Evolutionary conservation across 2,797 vertebrate species (phyloP).

Genomic region (Allobates femoralis): DNA sequence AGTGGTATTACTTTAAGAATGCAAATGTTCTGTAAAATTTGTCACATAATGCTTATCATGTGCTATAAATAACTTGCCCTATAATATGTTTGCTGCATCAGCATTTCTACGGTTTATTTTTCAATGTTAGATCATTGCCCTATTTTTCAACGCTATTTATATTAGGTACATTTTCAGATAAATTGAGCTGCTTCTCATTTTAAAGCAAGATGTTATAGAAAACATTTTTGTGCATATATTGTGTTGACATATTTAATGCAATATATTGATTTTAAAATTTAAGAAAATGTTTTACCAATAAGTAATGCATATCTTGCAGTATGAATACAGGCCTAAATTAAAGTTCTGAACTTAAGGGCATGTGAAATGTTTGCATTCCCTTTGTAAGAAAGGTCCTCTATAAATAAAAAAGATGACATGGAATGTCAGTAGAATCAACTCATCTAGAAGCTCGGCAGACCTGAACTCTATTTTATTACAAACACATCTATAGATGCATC

Average conservation of each 20-base stretch:
- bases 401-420: neutral
- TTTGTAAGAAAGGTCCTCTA: neutral
- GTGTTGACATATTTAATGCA: constrained; percentile 20
- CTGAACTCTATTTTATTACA: too few species aligned
- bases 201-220: constrained; percentile 35
- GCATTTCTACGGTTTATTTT: constrained; percentile 57
- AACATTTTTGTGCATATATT: constrained; percentile 30
- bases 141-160: constrained; percentile 55
- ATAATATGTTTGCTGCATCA: constrained; percentile 52
- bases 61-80: constrained; percentile 59
- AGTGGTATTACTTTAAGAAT: constrained; percentile 44
- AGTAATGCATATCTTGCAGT: neutral
- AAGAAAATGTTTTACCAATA: constrained; percentile 26
- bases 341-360: neutral
- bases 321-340: neutral
- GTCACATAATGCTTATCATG: constrained; percentile 56
- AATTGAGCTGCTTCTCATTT: constrained; percentile 23
- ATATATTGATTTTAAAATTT: constrained; percentile 23
- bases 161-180: constrained; percentile 44
- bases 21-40: constrained; percentile 58
- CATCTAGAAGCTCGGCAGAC: too few species aligned
- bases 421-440: too few species aligned
- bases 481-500: too few species aligned
- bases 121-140: constrained; percentile 51
- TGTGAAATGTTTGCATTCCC: neutral